A percentile compares a stretch with the other conserved stretches of the same genome.
phyloP scores from a whole-genome alignment of 2,888 invertebrate genomes.

The Sphinx pinastri region DNA sequence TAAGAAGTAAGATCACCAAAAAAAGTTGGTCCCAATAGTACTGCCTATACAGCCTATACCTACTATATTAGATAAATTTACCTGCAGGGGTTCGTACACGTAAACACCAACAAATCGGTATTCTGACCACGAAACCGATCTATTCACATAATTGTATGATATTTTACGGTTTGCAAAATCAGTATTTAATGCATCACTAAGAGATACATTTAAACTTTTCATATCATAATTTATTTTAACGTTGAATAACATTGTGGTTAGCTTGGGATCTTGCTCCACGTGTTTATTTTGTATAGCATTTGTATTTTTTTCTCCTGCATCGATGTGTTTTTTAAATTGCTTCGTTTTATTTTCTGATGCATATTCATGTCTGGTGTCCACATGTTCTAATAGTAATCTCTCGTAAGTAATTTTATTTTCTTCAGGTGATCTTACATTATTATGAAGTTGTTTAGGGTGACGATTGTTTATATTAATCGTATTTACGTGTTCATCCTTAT shows the following conservation, averaged over 20 bases:
- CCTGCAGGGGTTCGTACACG: slow-evolving; percentile 69
- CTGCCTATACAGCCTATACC: too few species aligned
- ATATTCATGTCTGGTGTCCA: slow-evolving; percentile 43
- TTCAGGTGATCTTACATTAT: slow-evolving; percentile 75
- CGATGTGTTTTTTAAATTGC: slow-evolving; percentile 55
- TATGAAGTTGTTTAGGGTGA: slow-evolving; percentile 40
- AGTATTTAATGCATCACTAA: slow-evolving; percentile 17
- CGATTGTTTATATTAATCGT: neutral
- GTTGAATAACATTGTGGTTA: neutral
- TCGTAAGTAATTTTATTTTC: slow-evolving; percentile 54
- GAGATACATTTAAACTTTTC: neutral
- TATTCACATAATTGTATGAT: slow-evolving; percentile 33
- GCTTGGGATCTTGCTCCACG: slow-evolving; percentile 24
- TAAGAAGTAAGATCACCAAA: too few species aligned
- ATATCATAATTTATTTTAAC: neutral
- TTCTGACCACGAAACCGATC: slow-evolving; percentile 54
- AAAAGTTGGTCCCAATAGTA: too few species aligned
- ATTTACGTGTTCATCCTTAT: neutral
- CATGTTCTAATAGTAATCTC: slow-evolving; percentile 45
- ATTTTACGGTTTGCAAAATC: slow-evolving; percentile 22
- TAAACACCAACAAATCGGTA: slow-evolving; percentile 70
- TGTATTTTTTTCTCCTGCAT: slow-evolving; percentile 32
- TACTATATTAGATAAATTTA: slow-evolving; percentile 37
- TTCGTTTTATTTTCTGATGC: slow-evolving; percentile 43
- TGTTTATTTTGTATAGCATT: slow-evolving; percentile 21